Base-by-base conservation (phyloP, 1,140 invertebrate species). In the Tetramorium alpestre region DNA sequence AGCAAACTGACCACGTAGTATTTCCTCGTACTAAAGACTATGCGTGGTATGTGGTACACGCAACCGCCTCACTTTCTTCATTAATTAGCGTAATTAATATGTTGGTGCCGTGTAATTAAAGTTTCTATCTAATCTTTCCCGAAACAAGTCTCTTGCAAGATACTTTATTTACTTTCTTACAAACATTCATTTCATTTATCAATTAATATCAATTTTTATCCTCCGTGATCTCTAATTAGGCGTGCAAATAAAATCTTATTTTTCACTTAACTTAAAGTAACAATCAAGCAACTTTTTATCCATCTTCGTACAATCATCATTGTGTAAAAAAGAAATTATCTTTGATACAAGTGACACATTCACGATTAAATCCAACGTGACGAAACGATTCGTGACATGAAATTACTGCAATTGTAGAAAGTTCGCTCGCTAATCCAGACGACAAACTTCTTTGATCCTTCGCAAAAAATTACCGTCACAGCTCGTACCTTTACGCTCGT, bases 401-500 rank as follows among this genome's bases (percentile, higher is more conserved):
- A 70, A 81, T 70, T 70, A 58, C 33, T n/a, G 22, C 64, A 41
- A 80, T 58, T 81, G 65, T 81, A 81, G 78, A 81, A 81, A 81
- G 78, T 81, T 56, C 7, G 33, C 25, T 16, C 2, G 22, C 41
- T 62, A 41, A 69, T 49, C n/a, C 28, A 25, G 28, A 51, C n/a
- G 56, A 33, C 47, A 69, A 38, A 70, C 58, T 64, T 81, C 65
- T 81, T 81, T 47, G 22, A 70, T 70, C 22, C 22, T 13, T 25
- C 22, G 38, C 25, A 38, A 81, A 81, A 70, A 38, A 81, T 67
- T 80, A 62, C 58, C 64, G 76, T 80, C 76, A 67, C 62, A 69
- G 22, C 78, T 80, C 76, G 28, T 70, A 49, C 64, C 64, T 81
- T 69, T 13, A 33, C 22, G 28, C 4, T 54, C 62, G 13, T 33